Percentiles rank a stretch among this genome's conserved stretches.
Evolutionary conservation across 2,888 invertebrate species (phyloP).

Genomic region (Andrena minutula): DNA sequence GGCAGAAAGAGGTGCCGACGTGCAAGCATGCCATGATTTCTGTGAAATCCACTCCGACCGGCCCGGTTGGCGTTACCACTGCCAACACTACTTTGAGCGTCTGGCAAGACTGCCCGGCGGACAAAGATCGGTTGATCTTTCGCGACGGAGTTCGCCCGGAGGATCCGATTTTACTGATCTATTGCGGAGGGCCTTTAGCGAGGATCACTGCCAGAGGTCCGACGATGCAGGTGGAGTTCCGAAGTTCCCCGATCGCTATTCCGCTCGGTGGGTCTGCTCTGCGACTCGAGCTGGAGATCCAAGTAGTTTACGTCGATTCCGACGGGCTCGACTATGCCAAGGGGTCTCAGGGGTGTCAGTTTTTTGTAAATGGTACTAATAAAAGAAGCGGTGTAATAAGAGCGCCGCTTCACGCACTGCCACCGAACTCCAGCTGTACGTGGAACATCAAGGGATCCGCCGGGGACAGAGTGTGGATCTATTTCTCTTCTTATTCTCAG

Average conservation of each 20-base stretch:
- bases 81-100: slow-evolving; percentile 87
- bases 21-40: slow-evolving; percentile 97
- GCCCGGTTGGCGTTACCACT: slow-evolving; percentile 61
- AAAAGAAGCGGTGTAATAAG: slow-evolving; percentile 91
- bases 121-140: slow-evolving; percentile 93
- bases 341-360: slow-evolving; percentile 84
- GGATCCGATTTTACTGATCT: slow-evolving; percentile 93
- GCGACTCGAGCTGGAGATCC: slow-evolving; percentile 94
- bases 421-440: slow-evolving; percentile 94
- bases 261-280: slow-evolving; percentile 91
- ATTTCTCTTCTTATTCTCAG: slow-evolving; percentile 94
- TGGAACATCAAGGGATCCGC: slow-evolving; percentile 93
- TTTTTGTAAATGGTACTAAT: slow-evolving; percentile 85
- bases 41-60: slow-evolving; percentile 85
- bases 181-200: slow-evolving; percentile 95
- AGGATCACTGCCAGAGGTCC: slow-evolving; percentile 91
- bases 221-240: slow-evolving; percentile 95
- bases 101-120: slow-evolving; percentile 93
- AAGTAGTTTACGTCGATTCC: slow-evolving; percentile 94
- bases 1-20: slow-evolving; percentile 94
- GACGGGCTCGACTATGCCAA: slow-evolving; percentile 94
- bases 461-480: slow-evolving; percentile 94
- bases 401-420: slow-evolving; percentile 93
- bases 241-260: slow-evolving; percentile 93
- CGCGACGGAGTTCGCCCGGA: slow-evolving; percentile 94